Conservation (phyloP, 2,113 vertebrate species). For the Heterocephalus glaber region DNA sequence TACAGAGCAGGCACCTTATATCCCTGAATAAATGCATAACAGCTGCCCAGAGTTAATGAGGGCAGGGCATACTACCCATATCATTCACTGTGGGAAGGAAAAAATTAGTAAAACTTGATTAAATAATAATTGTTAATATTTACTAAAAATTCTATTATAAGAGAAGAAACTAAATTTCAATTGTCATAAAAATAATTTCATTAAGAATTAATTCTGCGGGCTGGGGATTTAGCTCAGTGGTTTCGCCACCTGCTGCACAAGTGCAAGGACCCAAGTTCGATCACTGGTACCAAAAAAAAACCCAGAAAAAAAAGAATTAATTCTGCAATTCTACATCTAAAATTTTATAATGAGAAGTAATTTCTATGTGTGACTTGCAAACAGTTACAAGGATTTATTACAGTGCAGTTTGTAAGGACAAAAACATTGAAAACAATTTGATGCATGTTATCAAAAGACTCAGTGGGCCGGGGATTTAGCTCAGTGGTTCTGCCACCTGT, state of each 20-base stretch:
- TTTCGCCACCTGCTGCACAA: too few relatives aligned
- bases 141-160: background rate
- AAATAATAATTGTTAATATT: background rate
- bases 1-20: background rate
- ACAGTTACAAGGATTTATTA: background rate
- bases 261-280: too few relatives aligned
- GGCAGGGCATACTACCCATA: background rate
- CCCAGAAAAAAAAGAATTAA: too few relatives aligned
- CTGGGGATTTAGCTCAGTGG: too few relatives aligned
- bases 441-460: background rate
- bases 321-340: background rate
- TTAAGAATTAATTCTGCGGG: background rate
- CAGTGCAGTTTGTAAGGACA: background rate
- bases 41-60: background rate
- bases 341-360: background rate
- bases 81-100: background rate
- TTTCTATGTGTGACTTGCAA: background rate
- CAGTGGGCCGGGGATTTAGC: too few relatives aligned
- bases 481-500: too few relatives aligned
- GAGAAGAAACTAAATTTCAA: background rate
- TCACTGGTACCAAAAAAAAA: too few relatives aligned
- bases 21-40: background rate
- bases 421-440: background rate
- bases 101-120: background rate
- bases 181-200: constrained; percentile 6